Percentiles rank a stretch among this genome's conserved stretches.
Conservation (phyloP, 2,888 invertebrate genomes). For the Netelia inedita region DNA sequence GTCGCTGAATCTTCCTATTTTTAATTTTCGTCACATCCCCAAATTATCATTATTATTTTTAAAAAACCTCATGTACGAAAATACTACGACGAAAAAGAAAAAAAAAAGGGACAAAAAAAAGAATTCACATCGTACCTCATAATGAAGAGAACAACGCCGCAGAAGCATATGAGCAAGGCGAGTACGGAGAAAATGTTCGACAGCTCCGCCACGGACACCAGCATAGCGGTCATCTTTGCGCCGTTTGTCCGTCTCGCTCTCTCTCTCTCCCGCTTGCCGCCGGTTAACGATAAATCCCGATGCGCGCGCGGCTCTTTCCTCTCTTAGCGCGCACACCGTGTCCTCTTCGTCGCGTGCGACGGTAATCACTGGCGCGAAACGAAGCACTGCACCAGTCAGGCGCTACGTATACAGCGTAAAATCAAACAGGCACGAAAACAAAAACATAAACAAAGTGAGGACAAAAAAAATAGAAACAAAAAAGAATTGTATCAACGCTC, state of each 20-base stretch:
- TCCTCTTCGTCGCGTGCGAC: background rate
- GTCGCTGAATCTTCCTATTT: no score
- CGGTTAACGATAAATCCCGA: conserved; percentile 23
- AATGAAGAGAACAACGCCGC: conserved; percentile 91
- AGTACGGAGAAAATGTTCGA: conserved; percentile 92
- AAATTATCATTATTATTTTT: no score
- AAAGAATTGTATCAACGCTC: background rate
- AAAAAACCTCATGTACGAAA: background rate
- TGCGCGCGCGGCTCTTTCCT: background rate
- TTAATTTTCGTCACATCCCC: no score
- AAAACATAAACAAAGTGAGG: background rate
- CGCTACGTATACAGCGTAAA: background rate
- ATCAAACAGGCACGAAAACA: background rate
- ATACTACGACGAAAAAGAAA: background rate
- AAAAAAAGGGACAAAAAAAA: conserved; percentile 1
- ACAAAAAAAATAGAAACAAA: background rate
- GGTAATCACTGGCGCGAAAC: background rate
- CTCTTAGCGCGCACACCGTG: background rate
- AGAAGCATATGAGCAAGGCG: conserved; percentile 90
- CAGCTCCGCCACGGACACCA: conserved; percentile 90
- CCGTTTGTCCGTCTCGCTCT: background rate
- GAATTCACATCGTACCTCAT: conserved; percentile 87
- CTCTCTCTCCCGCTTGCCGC: background rate
- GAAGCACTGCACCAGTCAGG: background rate
- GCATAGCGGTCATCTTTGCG: conserved; percentile 86